Evolutionary conservation across 2,113 vertebrate species (phyloP), one percentile per base, ranked within the genome.

Genomic region (Gavia stellata): DNA sequence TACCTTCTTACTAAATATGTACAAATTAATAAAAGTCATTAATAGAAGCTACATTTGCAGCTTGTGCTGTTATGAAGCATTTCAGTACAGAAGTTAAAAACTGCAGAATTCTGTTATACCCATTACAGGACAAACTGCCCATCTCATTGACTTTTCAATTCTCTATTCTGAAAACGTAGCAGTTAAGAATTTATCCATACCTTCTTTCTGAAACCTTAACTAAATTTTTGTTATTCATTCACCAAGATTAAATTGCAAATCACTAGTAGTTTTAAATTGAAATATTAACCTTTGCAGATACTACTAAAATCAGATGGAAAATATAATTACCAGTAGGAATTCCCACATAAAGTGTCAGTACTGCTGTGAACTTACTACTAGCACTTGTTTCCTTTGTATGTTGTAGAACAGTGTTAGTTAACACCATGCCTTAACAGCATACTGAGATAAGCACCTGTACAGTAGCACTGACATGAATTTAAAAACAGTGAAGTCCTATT

Each of bases 141-240:
- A 42, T 24, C 47, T 67, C 52, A 26, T 0, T 75, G 44, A 52
- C 52, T 80, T 61, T 20, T 45, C 63, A 85, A 28, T 33, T 91
- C 62, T 29, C 38, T 79, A 3, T 36, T 52, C 68, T 28, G 38
- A 94, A 94, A 89, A 87, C 17, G 61, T 15, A 28, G 36, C 49
- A 73, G 88, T 94, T 95, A 94, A 96, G 92, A 83, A 94, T 94
- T 94, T 73, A 92, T 86, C 62, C 40, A 42, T 44, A 49, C 9
- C 20, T 81, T 67, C 49, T 38, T 82, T 91, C 53, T 36, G 71
- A 94, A 91, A 85, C 84, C 86, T 85, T 90, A 82, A 94, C 81
- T 90, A 61, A 56, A 13, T 80, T 94, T 91, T 82, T 73, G 93
- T 94, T 96, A 95, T 96, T 93, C 40, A 96, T 96, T 97, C 83